These are phyloP conservation scores for Catharus ustulatus DNA, from an alignment of 2,797 vertebrate species.

Conservation along the genomic window DNA sequence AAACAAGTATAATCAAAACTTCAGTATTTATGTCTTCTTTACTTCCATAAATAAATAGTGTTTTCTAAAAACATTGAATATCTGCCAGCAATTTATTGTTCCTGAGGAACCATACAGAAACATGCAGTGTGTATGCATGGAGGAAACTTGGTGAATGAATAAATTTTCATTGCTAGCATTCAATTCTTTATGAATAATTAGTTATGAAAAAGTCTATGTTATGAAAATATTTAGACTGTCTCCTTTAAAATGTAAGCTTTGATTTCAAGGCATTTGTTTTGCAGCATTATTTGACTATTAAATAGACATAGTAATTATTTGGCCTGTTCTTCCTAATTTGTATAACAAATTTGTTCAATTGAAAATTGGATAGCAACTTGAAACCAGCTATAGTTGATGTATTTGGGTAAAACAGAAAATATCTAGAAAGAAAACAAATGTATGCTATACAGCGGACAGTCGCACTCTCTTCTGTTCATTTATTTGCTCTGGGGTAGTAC, in stretches of 20 bases:
- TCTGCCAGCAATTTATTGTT: neutral
- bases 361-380: conserved; percentile 11
- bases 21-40: neutral
- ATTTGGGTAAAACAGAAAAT: neutral
- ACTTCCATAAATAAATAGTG: neutral
- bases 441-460: neutral
- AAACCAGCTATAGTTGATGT: neutral
- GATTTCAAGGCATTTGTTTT: conserved; percentile 43
- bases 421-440: neutral
- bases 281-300: conserved; percentile 20
- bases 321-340: neutral
- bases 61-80: neutral
- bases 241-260: conserved; percentile 27
- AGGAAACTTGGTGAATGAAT: neutral
- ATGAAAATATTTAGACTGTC: conserved; percentile 30
- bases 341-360: conserved; percentile 16
- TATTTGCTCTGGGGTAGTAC: neutral
- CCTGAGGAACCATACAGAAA: neutral
- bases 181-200: neutral
- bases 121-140: neutral
- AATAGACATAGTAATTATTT: conserved; percentile 39
- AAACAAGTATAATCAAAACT: neutral
- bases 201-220: neutral
- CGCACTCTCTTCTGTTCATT: neutral
- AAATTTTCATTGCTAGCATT: neutral